Percentiles rank a stretch among this genome's conserved stretches.
Evolutionary conservation across 2,888 invertebrate genomes (phyloP).

Genomic region (Ophioninae sp.): DNA sequence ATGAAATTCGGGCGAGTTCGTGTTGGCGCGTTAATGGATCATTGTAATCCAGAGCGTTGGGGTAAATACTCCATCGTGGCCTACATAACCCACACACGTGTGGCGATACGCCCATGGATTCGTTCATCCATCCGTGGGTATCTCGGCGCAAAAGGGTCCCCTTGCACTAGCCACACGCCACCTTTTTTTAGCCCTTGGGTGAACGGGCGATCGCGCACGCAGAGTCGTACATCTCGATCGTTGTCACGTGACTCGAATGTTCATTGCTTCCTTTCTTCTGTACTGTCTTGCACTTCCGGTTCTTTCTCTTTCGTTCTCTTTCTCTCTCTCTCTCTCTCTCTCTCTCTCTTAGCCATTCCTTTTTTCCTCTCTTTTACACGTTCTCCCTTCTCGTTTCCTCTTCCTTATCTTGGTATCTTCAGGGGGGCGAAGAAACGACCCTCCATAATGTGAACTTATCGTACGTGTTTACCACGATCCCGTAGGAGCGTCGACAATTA

Average conservation of each 20-base stretch:
- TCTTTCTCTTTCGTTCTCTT: not conserved
- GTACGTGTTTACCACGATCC: conserved; percentile 55
- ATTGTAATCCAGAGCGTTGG: conserved; percentile 49
- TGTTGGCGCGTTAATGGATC: conserved; percentile 50
- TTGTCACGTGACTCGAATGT: conserved; percentile 59
- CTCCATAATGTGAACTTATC: conserved; percentile 52
- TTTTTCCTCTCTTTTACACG: not conserved
- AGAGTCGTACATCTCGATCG: conserved; percentile 59
- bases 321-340: not conserved
- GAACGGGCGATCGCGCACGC: conserved; percentile 55
- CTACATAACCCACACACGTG: conserved; percentile 23
- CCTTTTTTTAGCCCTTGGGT: conserved; percentile 46
- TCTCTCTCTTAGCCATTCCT: conserved; percentile 8
- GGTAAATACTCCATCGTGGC: conserved; percentile 29
- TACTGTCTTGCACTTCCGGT: conserved; percentile 32
- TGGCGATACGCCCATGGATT: conserved; percentile 28
- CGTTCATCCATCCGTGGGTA: conserved; percentile 38
- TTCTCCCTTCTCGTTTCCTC: not conserved
- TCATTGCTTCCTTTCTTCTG: conserved; percentile 47
- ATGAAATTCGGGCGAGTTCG: conserved; percentile 47
- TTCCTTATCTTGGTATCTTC: conserved; percentile 32
- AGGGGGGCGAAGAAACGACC: conserved; percentile 35
- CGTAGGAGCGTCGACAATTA: conserved; percentile 36
- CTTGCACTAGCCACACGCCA: conserved; percentile 47
- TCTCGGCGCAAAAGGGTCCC: conserved; percentile 41